phyloP scores from a whole-genome alignment of 2,888 invertebrate genomes.

The Colletes collaris region DNA sequence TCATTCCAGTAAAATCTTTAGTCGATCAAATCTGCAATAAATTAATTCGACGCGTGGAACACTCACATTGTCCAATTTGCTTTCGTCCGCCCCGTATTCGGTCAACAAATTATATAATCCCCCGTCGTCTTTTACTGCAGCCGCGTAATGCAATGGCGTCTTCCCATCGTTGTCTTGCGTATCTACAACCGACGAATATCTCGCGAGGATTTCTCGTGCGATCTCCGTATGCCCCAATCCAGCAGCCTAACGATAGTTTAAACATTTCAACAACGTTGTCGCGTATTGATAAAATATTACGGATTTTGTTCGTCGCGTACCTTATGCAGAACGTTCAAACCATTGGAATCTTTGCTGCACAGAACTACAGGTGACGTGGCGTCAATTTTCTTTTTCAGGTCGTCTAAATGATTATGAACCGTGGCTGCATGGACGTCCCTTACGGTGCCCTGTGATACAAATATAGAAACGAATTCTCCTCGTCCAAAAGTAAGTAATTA shows the following conservation, averaged over 20 bases:
- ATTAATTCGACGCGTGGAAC: conserved; percentile 1
- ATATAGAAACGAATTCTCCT: not conserved
- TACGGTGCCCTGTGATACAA: conserved; percentile 88
- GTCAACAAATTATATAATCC: conserved; percentile 91
- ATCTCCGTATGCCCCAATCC: conserved; percentile 91
- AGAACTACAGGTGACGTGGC: conserved; percentile 89
- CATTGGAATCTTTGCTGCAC: conserved; percentile 90
- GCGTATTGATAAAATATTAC: not conserved
- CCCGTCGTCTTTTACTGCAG: conserved; percentile 90
- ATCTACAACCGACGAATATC: conserved; percentile 88
- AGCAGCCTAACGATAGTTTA: conserved; percentile 86
- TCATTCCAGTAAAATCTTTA: no score
- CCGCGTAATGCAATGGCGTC: conserved; percentile 95
- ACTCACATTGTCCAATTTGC: conserved; percentile 92
- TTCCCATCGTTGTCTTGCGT: conserved; percentile 92
- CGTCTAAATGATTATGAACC: conserved; percentile 90
- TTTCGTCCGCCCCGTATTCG: conserved; percentile 93
- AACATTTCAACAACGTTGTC: not conserved
- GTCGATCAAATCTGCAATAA: no score
- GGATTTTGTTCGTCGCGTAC: conserved; percentile 79
- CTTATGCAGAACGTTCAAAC: conserved; percentile 94
- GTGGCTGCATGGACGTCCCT: conserved; percentile 92
- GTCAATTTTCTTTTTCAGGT: conserved; percentile 87
- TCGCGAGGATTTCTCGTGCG: conserved; percentile 88
- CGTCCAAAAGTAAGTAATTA: no score